Evolutionary conservation across 2,797 vertebrate genomes (phyloP), one percentile per base, ranked within the genome.

Genomic region (Lepus oiostolus): DNA sequence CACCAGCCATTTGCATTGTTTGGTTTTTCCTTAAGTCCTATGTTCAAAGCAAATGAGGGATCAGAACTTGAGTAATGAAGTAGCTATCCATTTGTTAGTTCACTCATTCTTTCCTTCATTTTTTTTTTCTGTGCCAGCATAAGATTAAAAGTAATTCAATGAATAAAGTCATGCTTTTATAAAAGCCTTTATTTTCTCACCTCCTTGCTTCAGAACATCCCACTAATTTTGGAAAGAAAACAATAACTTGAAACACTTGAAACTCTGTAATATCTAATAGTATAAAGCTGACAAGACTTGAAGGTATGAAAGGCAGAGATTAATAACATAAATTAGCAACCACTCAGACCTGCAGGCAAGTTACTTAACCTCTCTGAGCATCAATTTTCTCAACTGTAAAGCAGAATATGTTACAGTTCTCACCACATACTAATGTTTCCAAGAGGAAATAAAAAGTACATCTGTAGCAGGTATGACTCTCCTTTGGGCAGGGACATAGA

Each of bases 381-480:
- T 22, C 82, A 62, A 60, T 93, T 85, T 95, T 87, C 85, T 76
- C 35, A 77, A 50, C 2, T 83, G n/a, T 35, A 75, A 93, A 62
- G 42, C 32, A n/a, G 17, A 10, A 13, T 62, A 71, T 30, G 47
- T 68, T 71, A 47, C 24, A 83, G 11, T n/a, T 87, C 5, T 11
- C 10, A 7, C 4, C 54, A 94, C 26, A 8, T 12, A 77, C 7
- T 21, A 65, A 71, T 84, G 2, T 72, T 86, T 92, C 24, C n/a
- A 52, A 83, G 19, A 65, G 28, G n/a, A 96, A 92, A 52, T 87
- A 90, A 90, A 89, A 22, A 80, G 17, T 58, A 6, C 2, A 50
- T 26, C 11, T 24, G 9, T 84, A 92, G 24, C 58, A 90, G 22
- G 32, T 70, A 47, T 79, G 70, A 79, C n/a, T 67, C 28, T 88